Base-by-base conservation (phyloP, 1,140 invertebrate species). In the Papilio glaucus region DNA sequence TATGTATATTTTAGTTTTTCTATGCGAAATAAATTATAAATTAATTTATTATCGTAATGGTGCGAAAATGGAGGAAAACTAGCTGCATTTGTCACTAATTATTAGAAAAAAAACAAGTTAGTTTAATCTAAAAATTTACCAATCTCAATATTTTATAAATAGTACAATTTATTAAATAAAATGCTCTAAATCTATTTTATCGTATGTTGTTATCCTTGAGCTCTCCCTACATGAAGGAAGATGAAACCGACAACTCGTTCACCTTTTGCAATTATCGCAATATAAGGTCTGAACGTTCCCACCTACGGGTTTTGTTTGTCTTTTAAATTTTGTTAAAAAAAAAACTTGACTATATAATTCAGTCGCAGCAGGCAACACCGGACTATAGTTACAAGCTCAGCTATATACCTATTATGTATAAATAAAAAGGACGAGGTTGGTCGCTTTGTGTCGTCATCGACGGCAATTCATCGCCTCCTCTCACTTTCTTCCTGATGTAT, bases 181-280 rank as follows among this genome's bases (percentile, higher is more conserved):
- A 24, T 57, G 49, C 49, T 57, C 49, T 26, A 57, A 57, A 57
- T 57, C 49, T 57, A 57, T 57, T 57, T 57, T 57, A 57, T 57
- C 9, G 21, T 21, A 24, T 6, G 21, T 57, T 12, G 49, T 57
- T 67, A 15, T 71, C 69, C 69, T 71, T 71, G 53, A 57, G 33
- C 69, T 12, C 18, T 61, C 69, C 49, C 57, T 60, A 37, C 18
- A 26, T 60, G n/a, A 10, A 60, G 29, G 33, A 71, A 12, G 53
- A 71, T 57, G 49, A 24, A 57, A 26, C 49, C 4, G 9, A 38
- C 21, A 60, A 38, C 49, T 71, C 26, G 69, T 71, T 71, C 69
- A 71, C 69, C 69, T 71, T 71, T 71, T 3, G 21, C 21, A 57
- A 57, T 57, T 12, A 57, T 57, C 49, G 49, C 49, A 24, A 57